Evolutionary conservation across 2,888 invertebrate species (phyloP), one percentile per base, ranked within the genome.

Genomic region (Eulithis prunata): DNA sequence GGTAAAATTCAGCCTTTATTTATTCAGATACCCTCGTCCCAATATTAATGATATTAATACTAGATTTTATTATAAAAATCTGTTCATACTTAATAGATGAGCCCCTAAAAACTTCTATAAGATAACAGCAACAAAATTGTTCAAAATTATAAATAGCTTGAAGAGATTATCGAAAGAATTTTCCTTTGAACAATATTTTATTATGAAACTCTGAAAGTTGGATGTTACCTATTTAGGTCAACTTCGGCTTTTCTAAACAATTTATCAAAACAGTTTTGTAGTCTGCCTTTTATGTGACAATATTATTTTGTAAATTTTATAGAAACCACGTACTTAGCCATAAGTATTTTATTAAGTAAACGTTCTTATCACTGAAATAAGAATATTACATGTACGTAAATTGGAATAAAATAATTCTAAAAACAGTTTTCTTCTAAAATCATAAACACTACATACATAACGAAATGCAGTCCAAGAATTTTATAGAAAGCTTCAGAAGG

Each of bases 401-500:
- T 21, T 21, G 21, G 21, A 21, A 21, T 21, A 38, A 38, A 5
- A 38, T 38, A 38, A 38, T 38, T 38, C 38, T 38, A 8, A 38
- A 8, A 38, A 38, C 38, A 7, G 5, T 38, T 38, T 7, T 38
- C 38, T 38, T 5, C 8, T 38, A 38, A 38, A 38, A 8, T 5
- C 6, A 38, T 8, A 41, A 11, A 8, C 41, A 8, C 41, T 10
- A 41, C 1, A 41, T 8, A 41, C 41, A 41, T 3, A 41, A 8
- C 41, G 2, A 41, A 41, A 41, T 41, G 3, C 8, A 41, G 41
- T 51, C 28, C 5, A 28, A 51, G 21, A 21, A 64, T 71, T 68
- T 74, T 73, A 69, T 72, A 66, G 51, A 70, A 64, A 71, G 61
- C 64, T 68, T 67, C 60, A 66, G 67, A 59, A 69, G 58, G 59